Conservation (phyloP, 2,888 invertebrate genomes). For the Colostygia pectinataria region DNA sequence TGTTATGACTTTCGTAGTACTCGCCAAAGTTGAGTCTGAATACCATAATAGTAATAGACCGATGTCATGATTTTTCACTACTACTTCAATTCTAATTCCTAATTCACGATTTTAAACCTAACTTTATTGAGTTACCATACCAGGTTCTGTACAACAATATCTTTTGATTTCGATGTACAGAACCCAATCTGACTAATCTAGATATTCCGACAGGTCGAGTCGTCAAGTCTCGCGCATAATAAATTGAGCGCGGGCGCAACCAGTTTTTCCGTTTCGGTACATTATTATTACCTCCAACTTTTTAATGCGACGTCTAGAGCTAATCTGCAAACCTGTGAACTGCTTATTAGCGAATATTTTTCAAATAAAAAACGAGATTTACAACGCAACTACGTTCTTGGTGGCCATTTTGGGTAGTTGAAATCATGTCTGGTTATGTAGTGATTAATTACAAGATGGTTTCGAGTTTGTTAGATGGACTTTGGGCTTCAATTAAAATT, state of each 20-base stretch:
- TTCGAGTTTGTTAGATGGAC: conserved; percentile 2
- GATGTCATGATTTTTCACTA: no score
- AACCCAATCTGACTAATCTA: conserved; percentile 48
- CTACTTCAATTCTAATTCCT: no score
- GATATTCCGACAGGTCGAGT: conserved; percentile 49
- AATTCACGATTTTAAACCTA: no score
- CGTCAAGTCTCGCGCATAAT: conserved; percentile 55
- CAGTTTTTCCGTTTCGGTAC: conserved; percentile 51
- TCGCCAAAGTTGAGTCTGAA: no score
- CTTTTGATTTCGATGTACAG: conserved; percentile 25
- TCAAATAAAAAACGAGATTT: conserved; percentile 25
- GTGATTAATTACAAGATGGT: conserved; percentile 21
- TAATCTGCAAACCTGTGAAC: conserved; percentile 33
- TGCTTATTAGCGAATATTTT: conserved; percentile 31
- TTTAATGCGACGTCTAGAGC: conserved; percentile 32
- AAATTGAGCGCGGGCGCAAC: conserved; percentile 53
- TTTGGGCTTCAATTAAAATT: conserved; percentile 1
- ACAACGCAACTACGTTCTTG: conserved; percentile 19
- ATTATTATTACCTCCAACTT: conserved; percentile 33
- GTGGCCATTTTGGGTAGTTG: conserved; percentile 24
- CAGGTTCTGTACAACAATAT: no score
- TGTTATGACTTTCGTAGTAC: no score
- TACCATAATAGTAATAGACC: no score
- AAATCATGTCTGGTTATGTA: conserved; percentile 19
- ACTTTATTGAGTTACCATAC: no score